These are phyloP conservation scores for Acanthopagrus latus DNA, from an alignment of 2,797 vertebrate genomes.

Conservation along the genomic window DNA sequence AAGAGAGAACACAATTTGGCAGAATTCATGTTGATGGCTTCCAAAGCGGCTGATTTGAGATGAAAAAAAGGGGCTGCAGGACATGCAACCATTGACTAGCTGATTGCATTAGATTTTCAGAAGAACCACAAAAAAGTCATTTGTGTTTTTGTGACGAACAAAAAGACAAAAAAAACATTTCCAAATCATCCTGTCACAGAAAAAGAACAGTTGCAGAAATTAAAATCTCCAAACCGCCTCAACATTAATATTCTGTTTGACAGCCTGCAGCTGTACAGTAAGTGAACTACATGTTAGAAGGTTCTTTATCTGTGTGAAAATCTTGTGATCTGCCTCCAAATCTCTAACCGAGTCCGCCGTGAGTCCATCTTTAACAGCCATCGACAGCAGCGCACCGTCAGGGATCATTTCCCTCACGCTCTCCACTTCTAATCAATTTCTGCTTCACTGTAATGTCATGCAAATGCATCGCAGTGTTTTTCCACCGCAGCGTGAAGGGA, in stretches of 20 bases:
- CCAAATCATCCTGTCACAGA: background rate
- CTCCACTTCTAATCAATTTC: slow-evolving; percentile 24
- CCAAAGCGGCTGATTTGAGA: background rate
- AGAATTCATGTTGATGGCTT: no score
- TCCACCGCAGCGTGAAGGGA: slow-evolving; percentile 17
- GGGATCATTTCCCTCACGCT: slow-evolving; percentile 14
- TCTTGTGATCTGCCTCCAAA: slow-evolving; percentile 1
- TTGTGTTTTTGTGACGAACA: background rate
- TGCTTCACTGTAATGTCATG: slow-evolving; percentile 31
- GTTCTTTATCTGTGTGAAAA: background rate
- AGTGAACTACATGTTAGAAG: background rate
- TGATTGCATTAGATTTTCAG: background rate
- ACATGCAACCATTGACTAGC: no score
- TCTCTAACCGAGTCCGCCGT: background rate
- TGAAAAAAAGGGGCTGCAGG: background rate
- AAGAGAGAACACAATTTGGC: background rate
- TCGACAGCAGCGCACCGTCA: slow-evolving; percentile 4
- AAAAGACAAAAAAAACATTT: background rate
- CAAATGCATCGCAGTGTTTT: slow-evolving; percentile 8
- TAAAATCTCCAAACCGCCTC: background rate
- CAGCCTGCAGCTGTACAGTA: background rate
- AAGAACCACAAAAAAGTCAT: background rate
- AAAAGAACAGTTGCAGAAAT: background rate
- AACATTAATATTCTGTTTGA: background rate
- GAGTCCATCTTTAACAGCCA: slow-evolving; percentile 13